These are phyloP conservation scores for Pollimyrus isidori DNA, from an alignment of 2,113 vertebrate species.

Conservation along the genomic window DNA sequence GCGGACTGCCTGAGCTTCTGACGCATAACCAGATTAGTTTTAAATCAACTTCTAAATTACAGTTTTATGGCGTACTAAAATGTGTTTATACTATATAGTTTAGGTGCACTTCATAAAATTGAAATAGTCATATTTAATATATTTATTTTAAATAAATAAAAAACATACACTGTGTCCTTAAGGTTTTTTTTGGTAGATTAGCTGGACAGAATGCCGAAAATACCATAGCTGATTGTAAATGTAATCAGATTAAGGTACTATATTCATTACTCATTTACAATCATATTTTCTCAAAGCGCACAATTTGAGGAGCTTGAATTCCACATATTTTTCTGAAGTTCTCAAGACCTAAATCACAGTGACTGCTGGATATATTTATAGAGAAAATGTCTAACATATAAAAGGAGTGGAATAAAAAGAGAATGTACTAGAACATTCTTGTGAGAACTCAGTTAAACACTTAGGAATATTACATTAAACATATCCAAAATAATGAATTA, in stretches of 20 bases:
- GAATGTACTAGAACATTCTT: not conserved
- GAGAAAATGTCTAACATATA: not conserved
- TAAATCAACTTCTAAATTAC: not conserved
- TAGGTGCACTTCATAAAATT: not conserved
- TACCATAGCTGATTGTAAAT: not conserved
- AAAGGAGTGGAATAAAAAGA: not conserved
- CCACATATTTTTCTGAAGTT: not conserved
- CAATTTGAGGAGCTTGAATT: not conserved
- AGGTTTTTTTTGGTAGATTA: not conserved
- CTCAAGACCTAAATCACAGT: not conserved
- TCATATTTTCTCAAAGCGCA: not conserved
- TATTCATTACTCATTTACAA: not conserved
- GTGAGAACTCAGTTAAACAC: not conserved
- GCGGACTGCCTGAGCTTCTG: not conserved
- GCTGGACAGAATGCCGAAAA: not conserved
- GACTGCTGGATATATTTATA: not conserved
- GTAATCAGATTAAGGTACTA: not conserved
- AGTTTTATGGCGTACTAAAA: not conserved
- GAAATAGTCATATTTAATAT: not conserved
- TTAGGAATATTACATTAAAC: not conserved
- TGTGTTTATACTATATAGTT: not conserved
- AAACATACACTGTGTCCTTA: not conserved
- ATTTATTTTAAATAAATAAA: not conserved
- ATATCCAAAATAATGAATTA: not conserved
- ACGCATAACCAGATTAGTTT: not conserved